phyloP scores from a whole-genome alignment of 1,140 invertebrate species.

The Callitettix versicolor region DNA sequence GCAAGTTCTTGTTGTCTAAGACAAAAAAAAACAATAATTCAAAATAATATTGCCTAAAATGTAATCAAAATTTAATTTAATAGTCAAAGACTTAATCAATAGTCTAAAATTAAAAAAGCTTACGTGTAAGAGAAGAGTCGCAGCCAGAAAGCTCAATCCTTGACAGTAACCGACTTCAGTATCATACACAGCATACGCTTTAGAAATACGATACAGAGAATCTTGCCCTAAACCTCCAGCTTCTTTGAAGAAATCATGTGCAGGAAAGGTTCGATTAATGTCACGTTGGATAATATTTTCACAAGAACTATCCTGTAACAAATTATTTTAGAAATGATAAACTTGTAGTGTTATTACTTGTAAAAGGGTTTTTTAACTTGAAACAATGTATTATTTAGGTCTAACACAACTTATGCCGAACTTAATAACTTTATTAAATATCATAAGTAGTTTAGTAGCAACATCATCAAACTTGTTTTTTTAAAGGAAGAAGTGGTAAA shows the following conservation, averaged over 20 bases:
- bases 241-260: conserved; percentile 95
- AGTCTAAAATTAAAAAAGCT: conserved; percentile 31
- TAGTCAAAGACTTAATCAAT: not conserved
- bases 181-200: conserved; percentile 95
- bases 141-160: conserved; percentile 92
- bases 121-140: conserved; percentile 89
- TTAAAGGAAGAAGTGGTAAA: too few relatives aligned
- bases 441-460: too few relatives aligned
- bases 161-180: conserved; percentile 98
- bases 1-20: not conserved
- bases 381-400: too few relatives aligned
- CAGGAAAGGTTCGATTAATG: conserved; percentile 96
- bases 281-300: conserved; percentile 91
- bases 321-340: conserved; percentile 1
- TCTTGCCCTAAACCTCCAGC: conserved; percentile 87
- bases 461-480: too few relatives aligned
- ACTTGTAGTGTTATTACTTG: too few relatives aligned
- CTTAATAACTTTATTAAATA: too few relatives aligned
- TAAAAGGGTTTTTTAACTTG: too few relatives aligned
- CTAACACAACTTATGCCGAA: too few relatives aligned
- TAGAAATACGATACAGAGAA: conserved; percentile 87
- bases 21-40: not conserved
- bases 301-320: conserved; percentile 64
- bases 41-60: not conserved
- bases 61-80: conserved; percentile 1